These are phyloP conservation scores for Podarcis lilfordi DNA, from an alignment of 2,797 vertebrate genomes.

Conservation along the genomic window DNA sequence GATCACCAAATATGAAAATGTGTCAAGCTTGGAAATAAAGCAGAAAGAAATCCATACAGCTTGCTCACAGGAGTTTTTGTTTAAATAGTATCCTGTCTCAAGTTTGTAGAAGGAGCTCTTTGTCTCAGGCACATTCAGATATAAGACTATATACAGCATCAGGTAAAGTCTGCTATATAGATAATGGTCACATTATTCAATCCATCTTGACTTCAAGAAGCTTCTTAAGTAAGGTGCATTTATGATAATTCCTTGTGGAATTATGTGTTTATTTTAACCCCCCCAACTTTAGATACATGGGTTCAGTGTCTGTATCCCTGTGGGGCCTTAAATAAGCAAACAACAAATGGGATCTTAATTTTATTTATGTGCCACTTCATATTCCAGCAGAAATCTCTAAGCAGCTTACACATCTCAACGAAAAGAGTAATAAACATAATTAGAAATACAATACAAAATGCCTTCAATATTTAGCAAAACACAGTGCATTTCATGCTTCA, in stretches of 20 bases:
- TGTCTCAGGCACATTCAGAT: constrained; percentile 19
- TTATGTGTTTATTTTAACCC: background rate
- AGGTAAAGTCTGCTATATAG: background rate
- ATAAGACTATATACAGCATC: constrained; percentile 8
- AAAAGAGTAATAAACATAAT: no score
- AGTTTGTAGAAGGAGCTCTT: constrained; percentile 22
- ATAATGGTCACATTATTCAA: constrained; percentile 5
- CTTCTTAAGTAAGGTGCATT: background rate
- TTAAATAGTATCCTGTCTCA: constrained; percentile 21
- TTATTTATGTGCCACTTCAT: no score
- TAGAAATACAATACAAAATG: no score
- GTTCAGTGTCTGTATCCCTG: background rate
- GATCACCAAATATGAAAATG: background rate
- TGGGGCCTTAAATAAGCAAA: background rate
- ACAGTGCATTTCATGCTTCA: background rate
- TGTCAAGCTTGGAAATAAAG: constrained; percentile 18
- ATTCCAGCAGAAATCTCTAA: no score
- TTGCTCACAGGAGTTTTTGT: constrained; percentile 25
- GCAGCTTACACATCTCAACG: no score
- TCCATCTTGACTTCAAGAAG: background rate
- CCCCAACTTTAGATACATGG: background rate
- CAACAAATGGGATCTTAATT: no score
- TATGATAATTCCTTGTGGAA: background rate
- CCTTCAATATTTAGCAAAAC: background rate
- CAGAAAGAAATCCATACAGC: constrained; percentile 4